Conservation (phyloP, 2,888 invertebrate species). For the Galerucella calmariensis region DNA sequence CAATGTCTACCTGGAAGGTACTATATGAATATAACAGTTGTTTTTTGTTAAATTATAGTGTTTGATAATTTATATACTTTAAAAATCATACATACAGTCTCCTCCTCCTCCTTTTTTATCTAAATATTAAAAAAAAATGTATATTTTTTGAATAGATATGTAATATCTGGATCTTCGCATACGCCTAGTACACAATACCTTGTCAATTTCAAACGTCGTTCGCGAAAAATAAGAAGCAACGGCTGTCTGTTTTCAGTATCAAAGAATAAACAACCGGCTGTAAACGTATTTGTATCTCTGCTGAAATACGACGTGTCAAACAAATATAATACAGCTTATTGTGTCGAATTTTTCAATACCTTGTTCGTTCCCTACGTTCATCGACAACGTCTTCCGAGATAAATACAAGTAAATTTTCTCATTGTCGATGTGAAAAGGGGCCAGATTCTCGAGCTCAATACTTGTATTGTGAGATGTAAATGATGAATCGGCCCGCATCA, state of each 20-base stretch:
- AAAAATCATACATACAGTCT: neutral
- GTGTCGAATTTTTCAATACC: constrained; percentile 46
- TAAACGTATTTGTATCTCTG: constrained; percentile 40
- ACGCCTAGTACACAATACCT: constrained; percentile 7
- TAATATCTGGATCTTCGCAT: constrained; percentile 11
- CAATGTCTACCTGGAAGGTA: neutral
- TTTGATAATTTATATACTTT: neutral
- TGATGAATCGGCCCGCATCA: constrained; percentile 50
- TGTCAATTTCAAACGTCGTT: constrained; percentile 31
- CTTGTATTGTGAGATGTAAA: constrained; percentile 50
- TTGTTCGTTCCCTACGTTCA: constrained; percentile 35
- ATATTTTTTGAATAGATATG: neutral
- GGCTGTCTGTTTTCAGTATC: constrained; percentile 13
- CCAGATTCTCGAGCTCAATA: constrained; percentile 44
- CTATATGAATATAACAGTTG: neutral
- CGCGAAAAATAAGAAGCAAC: constrained; percentile 19
- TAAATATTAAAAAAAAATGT: too few relatives aligned
- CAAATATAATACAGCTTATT: constrained; percentile 46
- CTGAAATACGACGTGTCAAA: constrained; percentile 47
- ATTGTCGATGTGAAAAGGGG: constrained; percentile 46
- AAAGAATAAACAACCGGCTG: constrained; percentile 31
- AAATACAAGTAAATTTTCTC: constrained; percentile 53
- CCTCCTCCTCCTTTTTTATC: too few relatives aligned
- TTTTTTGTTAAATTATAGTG: constrained; percentile 3
- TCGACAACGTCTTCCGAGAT: constrained; percentile 38